phyloP scores from a whole-genome alignment of 2,888 invertebrate genomes.

The Omphaloscelis lunosa region DNA sequence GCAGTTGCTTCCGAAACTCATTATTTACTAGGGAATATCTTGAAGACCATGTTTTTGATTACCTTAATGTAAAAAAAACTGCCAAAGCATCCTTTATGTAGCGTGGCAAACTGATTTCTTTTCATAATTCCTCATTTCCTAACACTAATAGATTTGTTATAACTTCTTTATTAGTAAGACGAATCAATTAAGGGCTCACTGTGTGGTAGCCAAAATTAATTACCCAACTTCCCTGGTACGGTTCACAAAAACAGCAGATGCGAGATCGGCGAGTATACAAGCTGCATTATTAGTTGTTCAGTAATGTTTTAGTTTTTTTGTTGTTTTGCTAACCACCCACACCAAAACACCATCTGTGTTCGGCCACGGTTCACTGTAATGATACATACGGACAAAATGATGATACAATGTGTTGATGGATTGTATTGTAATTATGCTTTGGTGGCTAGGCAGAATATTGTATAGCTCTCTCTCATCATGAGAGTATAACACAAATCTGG shows the following conservation, averaged over 20 bases:
- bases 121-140: conserved; percentile 68
- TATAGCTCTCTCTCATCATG: neutral
- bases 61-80: neutral
- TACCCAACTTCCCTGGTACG: conserved; percentile 81
- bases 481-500: neutral
- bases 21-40: neutral
- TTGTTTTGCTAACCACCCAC: conserved; percentile 82
- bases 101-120: conserved; percentile 42
- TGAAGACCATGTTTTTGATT: neutral
- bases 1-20: neutral
- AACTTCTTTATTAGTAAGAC: conserved; percentile 81
- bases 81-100: neutral
- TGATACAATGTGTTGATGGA: conserved; percentile 41
- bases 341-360: conserved; percentile 87
- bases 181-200: conserved; percentile 84
- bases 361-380: conserved; percentile 76
- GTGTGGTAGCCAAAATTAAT: conserved; percentile 86
- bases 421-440: conserved; percentile 39
- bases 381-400: conserved; percentile 71
- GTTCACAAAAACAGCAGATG: conserved; percentile 89
- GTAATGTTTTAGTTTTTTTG: conserved; percentile 83
- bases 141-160: conserved; percentile 76
- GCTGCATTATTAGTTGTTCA: conserved; percentile 86
- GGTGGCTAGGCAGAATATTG: neutral
- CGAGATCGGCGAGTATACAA: conserved; percentile 77